These are phyloP conservation scores for Drosophila mojavensis DNA, from an alignment of 1,140 invertebrate species.

Conservation along the genomic window DNA sequence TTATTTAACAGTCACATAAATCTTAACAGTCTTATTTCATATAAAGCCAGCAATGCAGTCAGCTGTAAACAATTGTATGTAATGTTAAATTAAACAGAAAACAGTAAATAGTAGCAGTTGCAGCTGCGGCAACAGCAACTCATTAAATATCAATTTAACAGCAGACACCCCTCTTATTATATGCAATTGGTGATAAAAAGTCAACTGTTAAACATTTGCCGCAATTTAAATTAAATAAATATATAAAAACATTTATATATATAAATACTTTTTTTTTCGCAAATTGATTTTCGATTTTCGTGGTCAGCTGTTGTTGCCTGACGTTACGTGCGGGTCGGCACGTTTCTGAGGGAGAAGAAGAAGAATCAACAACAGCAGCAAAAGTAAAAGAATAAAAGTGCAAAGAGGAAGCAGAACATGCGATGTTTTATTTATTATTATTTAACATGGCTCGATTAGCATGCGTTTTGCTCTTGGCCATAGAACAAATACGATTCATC, in stretches of 20 bases:
- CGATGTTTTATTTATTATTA: conserved; percentile 77
- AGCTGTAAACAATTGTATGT: neutral
- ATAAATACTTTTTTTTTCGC: conserved; percentile 27
- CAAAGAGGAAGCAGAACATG: conserved; percentile 39
- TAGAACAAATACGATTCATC: conserved; percentile 62
- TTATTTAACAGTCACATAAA: too few relatives aligned
- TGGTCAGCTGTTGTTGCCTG: conserved; percentile 26
- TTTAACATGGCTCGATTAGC: conserved; percentile 44
- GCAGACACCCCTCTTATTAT: neutral
- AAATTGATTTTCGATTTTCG: conserved; percentile 70
- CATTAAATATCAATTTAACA: neutral
- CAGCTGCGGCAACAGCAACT: neutral
- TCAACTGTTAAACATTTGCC: conserved; percentile 3
- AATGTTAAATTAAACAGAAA: too few relatives aligned
- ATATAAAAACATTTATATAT: conserved; percentile 1
- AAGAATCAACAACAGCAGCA: neutral
- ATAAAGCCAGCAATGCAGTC: neutral
- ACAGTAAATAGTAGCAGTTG: neutral
- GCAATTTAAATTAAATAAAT: conserved; percentile 3
- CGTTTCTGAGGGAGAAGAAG: conserved; percentile 44
- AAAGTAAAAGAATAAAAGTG: neutral
- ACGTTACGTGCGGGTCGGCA: conserved; percentile 60
- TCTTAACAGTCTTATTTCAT: neutral
- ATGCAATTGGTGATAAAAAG: neutral
- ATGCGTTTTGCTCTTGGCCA: conserved; percentile 29